Base-by-base conservation (phyloP, 1,140 invertebrate genomes). In the Tetramorium alpestre region DNA sequence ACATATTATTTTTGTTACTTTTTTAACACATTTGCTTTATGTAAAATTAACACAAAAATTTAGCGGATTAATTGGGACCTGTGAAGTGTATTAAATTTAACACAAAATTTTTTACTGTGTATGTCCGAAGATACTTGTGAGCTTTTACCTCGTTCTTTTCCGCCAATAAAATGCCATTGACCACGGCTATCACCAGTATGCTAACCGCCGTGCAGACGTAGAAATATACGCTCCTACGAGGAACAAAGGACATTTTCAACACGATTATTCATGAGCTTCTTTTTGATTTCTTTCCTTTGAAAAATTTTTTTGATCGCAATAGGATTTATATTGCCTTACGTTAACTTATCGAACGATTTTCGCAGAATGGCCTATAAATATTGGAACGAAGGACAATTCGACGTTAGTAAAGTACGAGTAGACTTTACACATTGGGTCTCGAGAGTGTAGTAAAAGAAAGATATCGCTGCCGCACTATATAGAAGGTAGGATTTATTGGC, bases 81-180 rank as follows among this genome's bases (percentile, higher is more conserved):
- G 22, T 22, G 22, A 22, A 22, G 22, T 22, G 22, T 22, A 22
- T 22, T 22, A 22, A 22, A 22, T 22, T 22, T 22, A 22, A 22
- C 22, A 22, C 22, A 22, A 22, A 22, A 22, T 22, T 22, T 22
- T 22, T 22, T 22, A 22, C 22, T 22, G 22, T 22, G 22, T 22
- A 4, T 65, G 41, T 11, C 10, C 10, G 2, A 1, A 51, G 13
- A n/a, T n/a, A 72, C 4, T 13, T 16, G 3, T n/a, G 41, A 16
- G 5, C 64, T 65, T 87, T 90, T 88, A 95, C 95, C 93, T 95
- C 90, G 73, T 93, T 94, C 75, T 94, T 95, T 77, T 95, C 95
- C 16, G 94, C 89, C n/a, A 94, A 78, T 16, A 95, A 88, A 41
- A 95, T 88, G 0, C 87, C 92, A 73, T 95, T 95, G 54, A 95